A percentile compares a stretch with the other conserved stretches of the same genome.
Evolutionary conservation across 1,140 invertebrate species (phyloP).

Genomic region (Lepidurus apus): DNA sequence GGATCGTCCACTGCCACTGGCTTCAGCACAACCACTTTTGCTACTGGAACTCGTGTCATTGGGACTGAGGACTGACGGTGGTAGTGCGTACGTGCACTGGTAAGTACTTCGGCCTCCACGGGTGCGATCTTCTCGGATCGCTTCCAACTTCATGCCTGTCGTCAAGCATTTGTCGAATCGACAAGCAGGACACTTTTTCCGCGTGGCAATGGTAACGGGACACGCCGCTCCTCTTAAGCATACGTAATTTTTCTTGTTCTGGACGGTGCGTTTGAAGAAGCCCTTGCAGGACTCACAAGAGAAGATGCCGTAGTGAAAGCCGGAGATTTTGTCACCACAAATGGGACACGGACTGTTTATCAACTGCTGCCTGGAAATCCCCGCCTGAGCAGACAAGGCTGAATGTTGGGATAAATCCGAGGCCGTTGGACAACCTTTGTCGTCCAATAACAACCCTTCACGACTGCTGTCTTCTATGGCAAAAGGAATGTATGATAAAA

Average conservation of each 20-base stretch:
- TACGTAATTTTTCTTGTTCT: constrained; percentile 94
- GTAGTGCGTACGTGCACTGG: constrained; percentile 82
- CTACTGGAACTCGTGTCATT: not conserved
- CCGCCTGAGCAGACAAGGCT: constrained; percentile 56
- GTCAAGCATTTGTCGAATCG: constrained; percentile 94
- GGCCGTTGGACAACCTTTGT: constrained; percentile 42
- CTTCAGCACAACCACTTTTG: not conserved
- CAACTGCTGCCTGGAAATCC: constrained; percentile 77
- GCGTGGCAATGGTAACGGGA: constrained; percentile 80
- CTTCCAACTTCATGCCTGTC: constrained; percentile 96
- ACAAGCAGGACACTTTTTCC: constrained; percentile 95
- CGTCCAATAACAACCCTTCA: constrained; percentile 36
- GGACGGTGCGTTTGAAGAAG: constrained; percentile 96
- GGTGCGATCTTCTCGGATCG: constrained; percentile 88
- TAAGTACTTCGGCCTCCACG: constrained; percentile 92
- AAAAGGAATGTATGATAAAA: not conserved
- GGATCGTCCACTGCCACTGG: not conserved
- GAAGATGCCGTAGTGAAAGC: constrained; percentile 94
- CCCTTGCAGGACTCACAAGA: constrained; percentile 61
- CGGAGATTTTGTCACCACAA: constrained; percentile 90
- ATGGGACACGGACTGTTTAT: constrained; percentile 87
- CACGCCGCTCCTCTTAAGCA: constrained; percentile 86
- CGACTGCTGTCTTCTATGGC: constrained; percentile 30
- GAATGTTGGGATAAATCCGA: constrained; percentile 49
- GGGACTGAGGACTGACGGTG: constrained; percentile 48